These are phyloP conservation scores for Scytalopus superciliaris DNA, from an alignment of 2,113 vertebrate species.

Conservation along the genomic window DNA sequence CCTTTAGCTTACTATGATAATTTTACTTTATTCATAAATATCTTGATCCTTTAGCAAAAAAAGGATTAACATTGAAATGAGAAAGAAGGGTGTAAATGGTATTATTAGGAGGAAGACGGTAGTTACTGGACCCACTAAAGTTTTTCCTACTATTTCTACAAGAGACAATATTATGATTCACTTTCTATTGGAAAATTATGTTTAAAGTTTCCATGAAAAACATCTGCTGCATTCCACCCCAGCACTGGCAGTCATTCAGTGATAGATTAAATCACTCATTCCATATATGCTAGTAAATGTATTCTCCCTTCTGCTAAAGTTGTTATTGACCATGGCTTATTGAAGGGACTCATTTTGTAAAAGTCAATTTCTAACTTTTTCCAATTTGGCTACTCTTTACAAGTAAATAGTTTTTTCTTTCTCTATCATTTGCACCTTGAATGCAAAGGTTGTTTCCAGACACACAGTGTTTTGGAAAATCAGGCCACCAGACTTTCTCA, in stretches of 20 bases:
- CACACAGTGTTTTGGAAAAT: neutral
- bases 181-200: conserved; percentile 43
- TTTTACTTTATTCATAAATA: neutral
- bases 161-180: neutral
- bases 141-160: conserved; percentile 8
- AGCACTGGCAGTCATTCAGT: conserved; percentile 9
- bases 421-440: neutral
- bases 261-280: conserved; percentile 32
- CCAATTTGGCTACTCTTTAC: neutral
- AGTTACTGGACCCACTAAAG: neutral
- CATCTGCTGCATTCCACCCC: conserved; percentile 46
- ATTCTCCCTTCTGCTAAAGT: conserved; percentile 34
- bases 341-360: neutral
- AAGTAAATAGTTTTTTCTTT: neutral
- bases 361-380: neutral
- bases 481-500: neutral
- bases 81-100: neutral
- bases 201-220: conserved; percentile 51
- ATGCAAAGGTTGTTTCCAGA: neutral
- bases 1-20: neutral
- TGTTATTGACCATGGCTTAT: conserved; percentile 12
- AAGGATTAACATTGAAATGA: neutral
- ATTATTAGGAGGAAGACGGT: neutral
- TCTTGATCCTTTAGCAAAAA: neutral
- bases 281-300: conserved; percentile 35